Evolutionary conservation across 2,113 vertebrate species (phyloP).

Genomic region (Natator depressus): DNA sequence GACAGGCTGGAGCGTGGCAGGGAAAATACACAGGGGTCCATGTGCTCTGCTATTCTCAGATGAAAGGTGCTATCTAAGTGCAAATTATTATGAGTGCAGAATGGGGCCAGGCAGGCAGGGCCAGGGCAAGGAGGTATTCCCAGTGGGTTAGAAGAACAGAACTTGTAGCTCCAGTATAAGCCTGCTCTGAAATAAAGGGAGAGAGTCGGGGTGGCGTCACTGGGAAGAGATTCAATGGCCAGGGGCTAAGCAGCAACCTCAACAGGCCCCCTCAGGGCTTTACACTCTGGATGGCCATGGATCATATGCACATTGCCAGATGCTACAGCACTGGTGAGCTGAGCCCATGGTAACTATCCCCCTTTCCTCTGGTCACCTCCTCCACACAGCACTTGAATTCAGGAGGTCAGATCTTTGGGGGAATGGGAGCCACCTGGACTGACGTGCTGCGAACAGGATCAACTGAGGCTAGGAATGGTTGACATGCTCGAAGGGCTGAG

Average conservation of each 20-base stretch:
- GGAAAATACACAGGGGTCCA: not conserved
- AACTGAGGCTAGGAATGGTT: not conserved
- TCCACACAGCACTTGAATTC: not conserved
- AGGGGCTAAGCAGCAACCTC: not conserved
- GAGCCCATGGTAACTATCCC: not conserved
- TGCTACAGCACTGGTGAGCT: not conserved
- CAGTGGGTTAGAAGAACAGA: not conserved
- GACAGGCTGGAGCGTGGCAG: not conserved
- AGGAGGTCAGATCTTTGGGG: not conserved
- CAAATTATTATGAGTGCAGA: not conserved
- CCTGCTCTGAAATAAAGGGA: not conserved
- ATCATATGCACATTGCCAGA: not conserved
- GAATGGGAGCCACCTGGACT: not conserved
- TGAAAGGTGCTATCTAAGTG: not conserved
- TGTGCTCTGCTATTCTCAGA: not conserved
- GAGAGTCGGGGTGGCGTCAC: not conserved
- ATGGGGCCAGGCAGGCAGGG: not conserved
- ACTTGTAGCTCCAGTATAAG: not conserved
- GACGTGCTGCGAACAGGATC: not conserved
- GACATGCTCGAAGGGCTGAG: fast-evolving
- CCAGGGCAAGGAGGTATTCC: not conserved
- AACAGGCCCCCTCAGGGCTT: not conserved
- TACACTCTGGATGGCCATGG: not conserved
- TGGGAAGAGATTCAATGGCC: not conserved
- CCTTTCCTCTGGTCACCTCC: not conserved